These are phyloP conservation scores for Chiloscyllium plagiosum DNA, from an alignment of 2,113 vertebrate genomes.

Conservation along the genomic window DNA sequence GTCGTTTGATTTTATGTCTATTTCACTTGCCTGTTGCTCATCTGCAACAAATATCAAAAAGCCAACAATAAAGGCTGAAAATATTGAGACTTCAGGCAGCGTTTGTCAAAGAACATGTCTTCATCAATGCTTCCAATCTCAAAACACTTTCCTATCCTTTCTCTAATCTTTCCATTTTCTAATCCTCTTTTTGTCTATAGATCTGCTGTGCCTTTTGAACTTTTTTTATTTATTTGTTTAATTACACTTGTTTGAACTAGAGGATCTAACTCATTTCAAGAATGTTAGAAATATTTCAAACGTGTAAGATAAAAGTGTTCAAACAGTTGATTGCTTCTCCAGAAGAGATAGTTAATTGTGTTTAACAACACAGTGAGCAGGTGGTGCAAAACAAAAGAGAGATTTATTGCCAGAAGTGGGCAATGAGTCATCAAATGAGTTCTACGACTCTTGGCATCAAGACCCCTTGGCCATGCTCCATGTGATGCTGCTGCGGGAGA, in stretches of 20 bases:
- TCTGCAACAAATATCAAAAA: neutral
- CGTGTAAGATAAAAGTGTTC: slow-evolving; percentile 1
- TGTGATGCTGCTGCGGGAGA: neutral
- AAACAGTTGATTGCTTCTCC: slow-evolving; percentile 10
- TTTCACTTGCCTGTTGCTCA: neutral
- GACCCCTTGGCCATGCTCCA: neutral
- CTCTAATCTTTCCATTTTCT: neutral
- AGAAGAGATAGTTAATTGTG: slow-evolving; percentile 7
- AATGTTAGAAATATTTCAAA: slow-evolving; percentile 9
- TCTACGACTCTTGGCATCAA: neutral
- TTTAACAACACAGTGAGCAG: neutral
- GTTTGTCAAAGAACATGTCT: neutral
- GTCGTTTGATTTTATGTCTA: no score
- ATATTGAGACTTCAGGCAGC: neutral
- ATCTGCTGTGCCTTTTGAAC: neutral
- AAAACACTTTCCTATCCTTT: neutral
- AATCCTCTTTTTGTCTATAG: neutral
- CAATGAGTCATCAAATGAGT: neutral
- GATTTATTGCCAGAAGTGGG: slow-evolving; percentile 11
- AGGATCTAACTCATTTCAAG: neutral
- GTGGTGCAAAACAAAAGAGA: slow-evolving; percentile 8
- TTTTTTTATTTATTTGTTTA: slow-evolving; percentile 1
- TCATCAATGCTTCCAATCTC: neutral
- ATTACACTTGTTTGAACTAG: slow-evolving; percentile 9
- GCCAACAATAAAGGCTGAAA: neutral